Evolutionary conservation across 2,113 vertebrate genomes (phyloP).

Genomic region (Triplophysa siluroides): DNA sequence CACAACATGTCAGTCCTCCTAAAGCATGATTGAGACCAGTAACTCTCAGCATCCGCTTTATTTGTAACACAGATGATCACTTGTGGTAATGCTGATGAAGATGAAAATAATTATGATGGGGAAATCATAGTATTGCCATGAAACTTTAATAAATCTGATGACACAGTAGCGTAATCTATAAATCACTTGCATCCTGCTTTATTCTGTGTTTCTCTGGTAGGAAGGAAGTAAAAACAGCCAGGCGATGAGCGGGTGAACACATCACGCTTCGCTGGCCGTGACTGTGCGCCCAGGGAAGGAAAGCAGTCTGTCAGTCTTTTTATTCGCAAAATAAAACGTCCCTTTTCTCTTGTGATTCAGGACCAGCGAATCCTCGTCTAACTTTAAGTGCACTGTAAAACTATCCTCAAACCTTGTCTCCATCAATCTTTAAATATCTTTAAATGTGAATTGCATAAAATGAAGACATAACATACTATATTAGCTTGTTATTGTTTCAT

Average conservation of each 20-base stretch:
- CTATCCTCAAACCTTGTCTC: not conserved
- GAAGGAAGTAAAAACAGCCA: not conserved
- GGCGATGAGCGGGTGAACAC: constrained; percentile 45
- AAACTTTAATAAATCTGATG: constrained; percentile 13
- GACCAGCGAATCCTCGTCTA: not conserved
- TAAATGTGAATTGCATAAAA: not conserved
- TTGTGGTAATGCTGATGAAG: constrained; percentile 35
- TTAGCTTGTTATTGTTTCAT: not conserved
- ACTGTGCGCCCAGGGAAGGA: constrained; percentile 31
- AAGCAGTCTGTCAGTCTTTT: constrained; percentile 38
- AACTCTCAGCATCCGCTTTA: constrained; percentile 31
- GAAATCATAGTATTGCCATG: not conserved
- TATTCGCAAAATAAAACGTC: constrained; percentile 18
- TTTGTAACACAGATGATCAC: constrained; percentile 36
- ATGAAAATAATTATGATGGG: constrained; percentile 39
- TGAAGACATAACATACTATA: not conserved
- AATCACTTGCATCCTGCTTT: constrained; percentile 24
- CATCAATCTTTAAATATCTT: not conserved
- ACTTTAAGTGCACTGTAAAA: not conserved
- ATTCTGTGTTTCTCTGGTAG: not conserved
- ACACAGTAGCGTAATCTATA: not conserved
- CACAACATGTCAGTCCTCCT: constrained; percentile 2
- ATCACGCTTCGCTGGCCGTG: constrained; percentile 47
- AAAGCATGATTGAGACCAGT: constrained; percentile 17
- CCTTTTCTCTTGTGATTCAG: not conserved